These are phyloP conservation scores for Tachysurus fulvidraco DNA, from an alignment of 2,113 vertebrate species.

Conservation along the genomic window DNA sequence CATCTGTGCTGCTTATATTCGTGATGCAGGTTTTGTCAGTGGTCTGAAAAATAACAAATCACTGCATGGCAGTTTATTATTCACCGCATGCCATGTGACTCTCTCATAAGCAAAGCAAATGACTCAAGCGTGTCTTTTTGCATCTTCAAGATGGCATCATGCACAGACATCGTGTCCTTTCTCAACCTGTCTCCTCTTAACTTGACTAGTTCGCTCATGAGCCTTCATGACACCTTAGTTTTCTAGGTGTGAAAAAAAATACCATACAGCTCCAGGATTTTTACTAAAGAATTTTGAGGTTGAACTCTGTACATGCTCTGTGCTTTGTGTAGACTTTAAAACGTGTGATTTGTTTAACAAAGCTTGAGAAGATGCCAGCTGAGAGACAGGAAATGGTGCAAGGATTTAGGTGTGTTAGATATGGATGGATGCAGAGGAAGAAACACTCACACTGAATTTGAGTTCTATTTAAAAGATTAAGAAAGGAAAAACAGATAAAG, in stretches of 20 bases:
- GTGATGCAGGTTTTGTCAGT: neutral
- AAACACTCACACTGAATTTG: neutral
- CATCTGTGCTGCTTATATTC: neutral
- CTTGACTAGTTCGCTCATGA: neutral
- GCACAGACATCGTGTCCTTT: neutral
- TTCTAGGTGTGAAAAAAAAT: neutral
- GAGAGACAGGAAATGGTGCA: neutral
- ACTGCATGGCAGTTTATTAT: neutral
- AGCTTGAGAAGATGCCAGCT: neutral
- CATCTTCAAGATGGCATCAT: neutral
- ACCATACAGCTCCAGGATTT: neutral
- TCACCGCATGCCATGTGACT: conserved; percentile 12
- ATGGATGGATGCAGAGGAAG: neutral
- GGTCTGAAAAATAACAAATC: neutral
- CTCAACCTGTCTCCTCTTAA: neutral
- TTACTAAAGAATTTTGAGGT: neutral
- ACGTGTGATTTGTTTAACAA: conserved; percentile 7
- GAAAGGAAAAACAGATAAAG: neutral
- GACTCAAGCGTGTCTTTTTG: conserved; percentile 2
- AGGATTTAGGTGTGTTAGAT: neutral
- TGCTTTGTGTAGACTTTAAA: neutral
- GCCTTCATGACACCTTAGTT: neutral
- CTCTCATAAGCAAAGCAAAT: conserved; percentile 19
- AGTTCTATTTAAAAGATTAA: neutral
- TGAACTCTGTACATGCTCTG: neutral